phyloP scores from a whole-genome alignment of 2,113 vertebrate species.

The Prionailurus viverrinus region DNA sequence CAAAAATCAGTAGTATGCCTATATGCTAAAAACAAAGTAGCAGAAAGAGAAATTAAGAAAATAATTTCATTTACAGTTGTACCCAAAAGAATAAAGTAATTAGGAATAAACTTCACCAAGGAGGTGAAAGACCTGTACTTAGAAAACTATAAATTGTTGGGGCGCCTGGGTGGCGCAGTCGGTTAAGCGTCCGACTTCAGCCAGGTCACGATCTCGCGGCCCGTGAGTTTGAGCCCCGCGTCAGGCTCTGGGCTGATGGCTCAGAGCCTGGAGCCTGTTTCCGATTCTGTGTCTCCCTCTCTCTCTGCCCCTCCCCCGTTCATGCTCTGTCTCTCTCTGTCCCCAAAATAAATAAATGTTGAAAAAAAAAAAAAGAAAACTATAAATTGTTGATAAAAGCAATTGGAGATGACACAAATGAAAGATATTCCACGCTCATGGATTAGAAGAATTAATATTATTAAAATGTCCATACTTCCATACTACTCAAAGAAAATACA shows the following conservation, averaged over 20 bases:
- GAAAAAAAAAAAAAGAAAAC: background rate
- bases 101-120: background rate
- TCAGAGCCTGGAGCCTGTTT: too few species aligned
- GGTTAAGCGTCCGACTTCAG: too few species aligned
- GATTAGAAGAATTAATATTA: background rate
- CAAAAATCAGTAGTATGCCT: background rate
- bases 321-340: too few species aligned
- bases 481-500: background rate
- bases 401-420: background rate
- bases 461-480: background rate
- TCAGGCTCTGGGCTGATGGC: too few species aligned
- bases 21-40: background rate
- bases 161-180: too few species aligned
- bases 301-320: too few species aligned
- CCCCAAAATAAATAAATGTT: too few species aligned
- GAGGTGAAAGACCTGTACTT: background rate
- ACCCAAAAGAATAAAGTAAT: background rate
- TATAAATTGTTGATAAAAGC: background rate
- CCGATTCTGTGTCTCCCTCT: too few species aligned
- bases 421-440: background rate
- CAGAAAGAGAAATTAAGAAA: background rate
- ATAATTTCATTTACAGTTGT: background rate
- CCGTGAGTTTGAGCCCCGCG: too few species aligned
- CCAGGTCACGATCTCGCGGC: too few species aligned
- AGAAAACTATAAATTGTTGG: background rate